A percentile compares a stretch with the other conserved stretches of the same genome.
These are phyloP conservation scores for Pedionomus torquatus DNA, from an alignment of 2,113 vertebrate species.

Conservation along the genomic window DNA sequence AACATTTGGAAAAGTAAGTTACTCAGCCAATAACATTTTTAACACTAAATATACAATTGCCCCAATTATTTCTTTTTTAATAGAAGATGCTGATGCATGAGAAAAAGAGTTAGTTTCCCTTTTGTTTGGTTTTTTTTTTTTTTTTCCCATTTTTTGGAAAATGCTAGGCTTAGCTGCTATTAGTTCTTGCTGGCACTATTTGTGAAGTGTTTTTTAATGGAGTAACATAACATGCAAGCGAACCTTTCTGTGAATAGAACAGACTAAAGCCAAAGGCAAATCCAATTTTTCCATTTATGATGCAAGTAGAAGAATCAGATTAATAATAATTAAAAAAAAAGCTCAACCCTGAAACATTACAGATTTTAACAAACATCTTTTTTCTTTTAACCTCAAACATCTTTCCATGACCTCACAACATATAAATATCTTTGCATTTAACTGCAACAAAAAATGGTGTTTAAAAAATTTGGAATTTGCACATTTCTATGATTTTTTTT, in stretches of 20 bases:
- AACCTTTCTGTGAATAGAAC: constrained; percentile 9
- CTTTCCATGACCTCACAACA: neutral
- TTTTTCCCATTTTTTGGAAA: neutral
- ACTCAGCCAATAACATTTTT: constrained; percentile 19
- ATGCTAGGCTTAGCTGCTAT: neutral
- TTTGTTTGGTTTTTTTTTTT: neutral
- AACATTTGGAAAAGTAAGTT: constrained; percentile 3
- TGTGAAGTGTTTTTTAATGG: neutral
- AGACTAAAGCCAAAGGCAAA: constrained; percentile 12
- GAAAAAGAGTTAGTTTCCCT: neutral
- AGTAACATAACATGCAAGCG: neutral
- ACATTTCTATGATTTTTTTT: neutral
- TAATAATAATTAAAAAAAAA: neutral
- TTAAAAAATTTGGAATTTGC: neutral
- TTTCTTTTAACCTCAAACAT: neutral
- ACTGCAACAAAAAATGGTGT: neutral
- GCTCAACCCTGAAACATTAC: neutral
- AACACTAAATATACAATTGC: neutral
- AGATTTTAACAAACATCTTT: neutral
- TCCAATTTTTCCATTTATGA: neutral
- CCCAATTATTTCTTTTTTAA: neutral
- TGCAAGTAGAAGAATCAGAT: neutral
- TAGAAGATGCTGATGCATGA: constrained; percentile 2
- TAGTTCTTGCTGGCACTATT: neutral
- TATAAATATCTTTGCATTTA: neutral